Evolutionary conservation across 2,888 invertebrate genomes (phyloP).

Genomic region (Neoscelio sp.): DNA sequence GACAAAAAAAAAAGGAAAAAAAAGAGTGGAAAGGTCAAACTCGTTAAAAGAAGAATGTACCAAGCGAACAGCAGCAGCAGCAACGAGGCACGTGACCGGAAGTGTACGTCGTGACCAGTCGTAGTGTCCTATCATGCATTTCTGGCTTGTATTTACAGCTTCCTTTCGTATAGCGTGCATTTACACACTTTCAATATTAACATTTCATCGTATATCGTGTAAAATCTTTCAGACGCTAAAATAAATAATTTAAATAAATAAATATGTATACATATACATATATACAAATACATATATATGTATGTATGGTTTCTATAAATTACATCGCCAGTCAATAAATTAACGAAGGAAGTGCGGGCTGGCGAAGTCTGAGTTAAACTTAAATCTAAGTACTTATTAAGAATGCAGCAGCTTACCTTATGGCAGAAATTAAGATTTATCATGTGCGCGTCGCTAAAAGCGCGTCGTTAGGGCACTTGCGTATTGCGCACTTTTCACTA

Average conservation of each 20-base stretch:
- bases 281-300: conserved; percentile 69
- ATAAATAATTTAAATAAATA: conserved; percentile 80
- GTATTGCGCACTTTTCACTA: conserved; percentile 17
- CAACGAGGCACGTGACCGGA: conserved; percentile 71
- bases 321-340: conserved; percentile 81
- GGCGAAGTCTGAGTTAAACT: conserved; percentile 2
- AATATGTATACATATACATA: conserved; percentile 73
- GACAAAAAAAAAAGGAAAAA: conserved; percentile 45
- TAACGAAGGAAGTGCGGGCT: conserved; percentile 34
- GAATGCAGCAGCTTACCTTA: conserved; percentile 37
- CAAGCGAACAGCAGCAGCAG: conserved; percentile 71
- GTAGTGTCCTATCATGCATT: conserved; percentile 70
- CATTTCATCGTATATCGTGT: conserved; percentile 68
- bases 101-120: conserved; percentile 69
- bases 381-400: conserved; percentile 22
- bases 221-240: conserved; percentile 82
- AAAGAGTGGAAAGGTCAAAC: conserved; percentile 69
- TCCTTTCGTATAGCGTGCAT: conserved; percentile 70
- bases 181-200: conserved; percentile 66
- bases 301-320: conserved; percentile 63
- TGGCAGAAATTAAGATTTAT: conserved; percentile 53
- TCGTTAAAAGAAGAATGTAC: conserved; percentile 69
- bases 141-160: conserved; percentile 70
- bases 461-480: conserved; percentile 53
- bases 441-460: conserved; percentile 40